Base-by-base conservation (phyloP, 2,888 invertebrate genomes). In the Automeris io region DNA sequence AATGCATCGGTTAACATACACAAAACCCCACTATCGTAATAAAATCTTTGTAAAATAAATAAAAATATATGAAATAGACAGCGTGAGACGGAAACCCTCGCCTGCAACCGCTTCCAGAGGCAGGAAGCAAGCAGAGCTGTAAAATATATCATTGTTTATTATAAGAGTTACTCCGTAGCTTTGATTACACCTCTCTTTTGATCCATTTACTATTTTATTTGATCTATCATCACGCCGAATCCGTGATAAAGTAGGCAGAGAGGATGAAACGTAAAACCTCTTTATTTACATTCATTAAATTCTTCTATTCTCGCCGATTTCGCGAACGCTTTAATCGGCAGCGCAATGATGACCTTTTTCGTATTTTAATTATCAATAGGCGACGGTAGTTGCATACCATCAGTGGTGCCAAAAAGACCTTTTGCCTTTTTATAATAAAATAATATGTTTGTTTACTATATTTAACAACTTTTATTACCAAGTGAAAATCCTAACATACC, bases 141-240 rank as follows among this genome's bases (percentile, higher is more conserved):
- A 29, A 13, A 29, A 29, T 29, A 29, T 29, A 29, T 16, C 29
- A 29, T n/a, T n/a, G 29, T 29, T 29, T 29, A 29, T 16, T 29
- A 8, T n/a, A n/a, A n/a, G n/a, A n/a, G n/a, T n/a, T 29, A 13
- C 29, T 29, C 8, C 16, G 32, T 39, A 49, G 49, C 61, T 67
- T 69, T 64, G 66, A 60, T 60, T 45, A 51, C 42, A 51, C n/a
- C n/a, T 51, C 37, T 47, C 55, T 53, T 64, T 69, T 68, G 63
- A 65, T 62, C 59, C 47, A 37, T 40, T 42, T 40, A 29, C 36
- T 40, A 44, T 44, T 51, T 54, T 48, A 45, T 46, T 49, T 47
- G n/a, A 41, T 13, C 6, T 29, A 13, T 29, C 29, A 16, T 16
- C 13, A 16, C n/a, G 13, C 29, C 29, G 6, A 16, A 1, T 16